phyloP scores from a whole-genome alignment of 2,888 invertebrate species.

The Phorcus lineatus region DNA sequence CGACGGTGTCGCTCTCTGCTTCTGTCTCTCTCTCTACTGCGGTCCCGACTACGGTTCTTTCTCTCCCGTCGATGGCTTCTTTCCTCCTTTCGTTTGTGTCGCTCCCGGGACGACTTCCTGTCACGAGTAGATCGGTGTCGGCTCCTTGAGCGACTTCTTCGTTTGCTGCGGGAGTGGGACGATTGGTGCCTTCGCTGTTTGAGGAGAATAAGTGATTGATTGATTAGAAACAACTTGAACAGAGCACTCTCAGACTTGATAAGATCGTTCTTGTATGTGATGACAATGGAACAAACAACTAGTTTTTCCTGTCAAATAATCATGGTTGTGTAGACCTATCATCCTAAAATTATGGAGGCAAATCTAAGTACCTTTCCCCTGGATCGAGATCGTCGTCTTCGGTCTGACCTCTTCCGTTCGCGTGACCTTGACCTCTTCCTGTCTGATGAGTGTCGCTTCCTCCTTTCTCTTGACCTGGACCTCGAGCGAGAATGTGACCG shows the following conservation, averaged over 20 bases:
- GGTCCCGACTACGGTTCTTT: slow-evolving; percentile 33
- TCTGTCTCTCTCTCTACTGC: slow-evolving; percentile 33
- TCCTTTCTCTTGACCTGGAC: slow-evolving; percentile 43
- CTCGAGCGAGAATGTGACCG: slow-evolving; percentile 41
- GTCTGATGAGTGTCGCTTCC: slow-evolving; percentile 35
- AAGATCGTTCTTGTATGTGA: no score
- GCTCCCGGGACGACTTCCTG: slow-evolving; percentile 31
- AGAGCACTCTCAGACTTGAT: no score
- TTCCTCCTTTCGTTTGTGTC: background rate
- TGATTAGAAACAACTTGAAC: no score
- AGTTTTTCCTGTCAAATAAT: no score
- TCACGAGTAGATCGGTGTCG: slow-evolving; percentile 7
- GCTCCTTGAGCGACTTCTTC: background rate
- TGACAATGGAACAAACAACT: no score
- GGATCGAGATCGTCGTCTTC: slow-evolving; percentile 15
- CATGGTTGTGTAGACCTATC: no score
- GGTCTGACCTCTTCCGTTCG: slow-evolving; percentile 26
- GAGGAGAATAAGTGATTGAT: no score
- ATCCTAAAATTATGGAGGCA: background rate
- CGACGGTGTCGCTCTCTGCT: slow-evolving; percentile 33
- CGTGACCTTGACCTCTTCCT: slow-evolving; percentile 27
- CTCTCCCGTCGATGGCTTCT: background rate
- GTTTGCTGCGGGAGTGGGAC: no score
- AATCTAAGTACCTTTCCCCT: slow-evolving; percentile 25
- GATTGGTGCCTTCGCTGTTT: no score